phyloP scores from a whole-genome alignment of 2,113 vertebrate species.

The Myanophis thanlyinensis region DNA sequence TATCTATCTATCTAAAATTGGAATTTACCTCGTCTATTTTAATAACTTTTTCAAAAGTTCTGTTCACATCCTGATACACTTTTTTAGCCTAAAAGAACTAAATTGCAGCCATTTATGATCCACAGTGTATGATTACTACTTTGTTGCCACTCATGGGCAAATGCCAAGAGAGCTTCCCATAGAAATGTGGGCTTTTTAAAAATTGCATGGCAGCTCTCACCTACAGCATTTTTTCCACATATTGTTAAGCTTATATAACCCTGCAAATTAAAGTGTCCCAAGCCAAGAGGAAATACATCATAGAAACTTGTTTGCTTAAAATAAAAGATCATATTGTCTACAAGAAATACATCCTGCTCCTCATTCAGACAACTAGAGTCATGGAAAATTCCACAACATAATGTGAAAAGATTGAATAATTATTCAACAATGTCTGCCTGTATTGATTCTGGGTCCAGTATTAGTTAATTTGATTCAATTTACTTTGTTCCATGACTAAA shows the following conservation, averaged over 20 bases:
- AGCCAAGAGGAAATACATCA: background rate
- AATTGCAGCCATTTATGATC: background rate
- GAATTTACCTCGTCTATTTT: no score
- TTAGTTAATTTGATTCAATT: background rate
- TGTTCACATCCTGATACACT: no score
- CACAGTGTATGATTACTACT: background rate
- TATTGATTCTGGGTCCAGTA: background rate
- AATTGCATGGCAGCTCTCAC: background rate
- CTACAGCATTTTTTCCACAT: background rate
- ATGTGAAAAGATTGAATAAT: background rate
- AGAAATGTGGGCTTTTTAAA: background rate
- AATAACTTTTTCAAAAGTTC: no score
- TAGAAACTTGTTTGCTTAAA: background rate
- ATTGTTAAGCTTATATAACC: background rate
- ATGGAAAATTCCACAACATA: background rate
- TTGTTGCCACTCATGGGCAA: background rate
- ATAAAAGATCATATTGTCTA: background rate
- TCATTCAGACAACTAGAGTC: background rate
- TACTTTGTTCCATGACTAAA: background rate
- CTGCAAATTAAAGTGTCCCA: background rate
- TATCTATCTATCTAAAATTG: no score
- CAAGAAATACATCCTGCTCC: background rate
- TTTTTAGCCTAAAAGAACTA: background rate
- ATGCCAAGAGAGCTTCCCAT: background rate
- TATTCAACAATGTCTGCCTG: background rate